Evolutionary conservation across 30 jellyfish, hydroid and myxozoan species (phyloP).

Genomic region (Pelagia noctiluca): DNA sequence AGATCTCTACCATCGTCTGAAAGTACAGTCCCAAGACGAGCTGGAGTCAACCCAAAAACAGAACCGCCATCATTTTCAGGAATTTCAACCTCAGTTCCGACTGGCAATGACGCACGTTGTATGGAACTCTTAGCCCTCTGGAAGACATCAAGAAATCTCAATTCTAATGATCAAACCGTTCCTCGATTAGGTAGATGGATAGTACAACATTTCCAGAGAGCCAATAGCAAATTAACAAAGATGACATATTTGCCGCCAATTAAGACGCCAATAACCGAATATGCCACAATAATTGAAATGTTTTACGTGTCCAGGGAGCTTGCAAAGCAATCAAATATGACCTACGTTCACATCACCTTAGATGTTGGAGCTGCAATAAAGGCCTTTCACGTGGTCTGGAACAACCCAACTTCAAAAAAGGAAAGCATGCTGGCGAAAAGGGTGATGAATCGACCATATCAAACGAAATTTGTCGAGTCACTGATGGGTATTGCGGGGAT

Average conservation of each 20-base stretch:
- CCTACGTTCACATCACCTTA: constrained; percentile 29
- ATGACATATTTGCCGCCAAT: constrained; percentile 49
- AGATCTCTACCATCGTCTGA: constrained; percentile 9
- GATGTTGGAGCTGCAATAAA: constrained; percentile 55
- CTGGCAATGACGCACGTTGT: constrained; percentile 7
- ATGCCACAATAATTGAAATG: constrained; percentile 35
- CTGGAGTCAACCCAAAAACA: constrained; percentile 9
- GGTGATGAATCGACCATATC: too few species aligned
- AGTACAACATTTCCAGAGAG: background rate
- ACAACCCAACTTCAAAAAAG: constrained; percentile 32
- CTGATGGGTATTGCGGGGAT: too few species aligned
- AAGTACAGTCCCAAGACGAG: background rate
- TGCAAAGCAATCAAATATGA: constrained; percentile 34
- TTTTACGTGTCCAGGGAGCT: constrained; percentile 39
- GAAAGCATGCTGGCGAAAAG: too few species aligned
- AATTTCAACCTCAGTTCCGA: constrained; percentile 8
- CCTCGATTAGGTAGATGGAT: constrained; percentile 54
- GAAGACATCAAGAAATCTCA: constrained; percentile 23
- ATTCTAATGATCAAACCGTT: constrained; percentile 30
- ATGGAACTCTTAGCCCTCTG: constrained; percentile 29
- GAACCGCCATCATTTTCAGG: constrained; percentile 40
- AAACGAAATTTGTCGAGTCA: too few species aligned
- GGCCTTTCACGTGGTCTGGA: constrained; percentile 44
- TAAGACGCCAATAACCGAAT: constrained; percentile 36
- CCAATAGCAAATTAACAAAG: constrained; percentile 1